Base-by-base conservation (phyloP, 2,113 vertebrate genomes). In the Proterorhinus semilunaris region DNA sequence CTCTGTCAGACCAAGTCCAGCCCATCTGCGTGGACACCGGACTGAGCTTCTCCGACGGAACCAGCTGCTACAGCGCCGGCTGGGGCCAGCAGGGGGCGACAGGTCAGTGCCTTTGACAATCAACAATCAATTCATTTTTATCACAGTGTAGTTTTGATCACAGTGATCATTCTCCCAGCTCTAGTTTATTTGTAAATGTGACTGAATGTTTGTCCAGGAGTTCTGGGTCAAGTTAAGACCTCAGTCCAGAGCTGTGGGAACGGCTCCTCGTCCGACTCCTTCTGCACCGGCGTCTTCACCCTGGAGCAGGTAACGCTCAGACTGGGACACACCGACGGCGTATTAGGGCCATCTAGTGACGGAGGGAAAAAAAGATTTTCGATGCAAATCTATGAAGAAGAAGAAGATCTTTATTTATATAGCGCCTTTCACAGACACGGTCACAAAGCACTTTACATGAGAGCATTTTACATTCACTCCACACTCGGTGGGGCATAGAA, bases 11-110 rank as follows among this genome's bases (percentile, higher is more conserved):
- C 69, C 81, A 79, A 50, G 83, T 96, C 74, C 80, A 75, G 75
- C 94, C 95, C n/a, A 83, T 96, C 76, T 96, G 95, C 74, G 78
- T 95, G 49, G 93, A 86, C 5, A 72, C 75, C 6, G 80, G 83
- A 0, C 21, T 0, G 1, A 91, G 83, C 64, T 93, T 95, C 65
- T 46, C 82, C 3, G 85, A 45, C 0, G 92, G 91, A 45, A 74
- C 89, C 11, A 62, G 47, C 0, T 94, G 92, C 66, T 94, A 90
- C 13, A 89, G 91, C 36, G 93, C 94, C 0, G 95, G 95, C 44
- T 96, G 93, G 93, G 94, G 91, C 15, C 10, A 86, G 0, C 10
- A 86, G 0, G 73, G 71, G 15, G 70, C 66, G 45, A 78, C 74
- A 2, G 83, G 92, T 91, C 64, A 82, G 81, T 78, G 21, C 21